Conservation (phyloP, 2,888 invertebrate genomes). For the Vandiemenella viatica region DNA sequence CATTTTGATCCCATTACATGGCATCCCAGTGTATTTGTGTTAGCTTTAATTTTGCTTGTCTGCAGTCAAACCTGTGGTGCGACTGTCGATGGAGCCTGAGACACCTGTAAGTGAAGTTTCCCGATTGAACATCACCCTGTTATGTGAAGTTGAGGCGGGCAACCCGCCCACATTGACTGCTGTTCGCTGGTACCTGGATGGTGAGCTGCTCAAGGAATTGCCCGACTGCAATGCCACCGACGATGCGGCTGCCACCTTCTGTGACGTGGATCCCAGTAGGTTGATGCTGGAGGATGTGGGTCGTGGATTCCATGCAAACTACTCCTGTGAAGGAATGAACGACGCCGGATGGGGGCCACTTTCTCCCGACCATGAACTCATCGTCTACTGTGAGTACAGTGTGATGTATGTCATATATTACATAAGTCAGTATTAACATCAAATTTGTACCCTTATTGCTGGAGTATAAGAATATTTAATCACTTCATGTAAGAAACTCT, state of each 20-base stretch:
- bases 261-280: constrained; percentile 76
- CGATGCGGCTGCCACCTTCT: constrained; percentile 32
- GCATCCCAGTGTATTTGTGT: too few species aligned
- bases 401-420: too few species aligned
- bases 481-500: not conserved
- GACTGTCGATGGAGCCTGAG: constrained; percentile 53
- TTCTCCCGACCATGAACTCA: constrained; percentile 59
- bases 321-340: constrained; percentile 82
- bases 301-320: constrained; percentile 82
- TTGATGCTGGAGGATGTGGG: constrained; percentile 72
- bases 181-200: constrained; percentile 78
- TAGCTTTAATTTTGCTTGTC: constrained; percentile 11
- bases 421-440: too few species aligned
- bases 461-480: not conserved
- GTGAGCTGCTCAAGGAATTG: constrained; percentile 65
- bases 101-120: constrained; percentile 65
- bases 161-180: constrained; percentile 58
- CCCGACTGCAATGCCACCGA: constrained; percentile 50
- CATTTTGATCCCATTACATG: too few species aligned
- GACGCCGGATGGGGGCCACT: constrained; percentile 75
- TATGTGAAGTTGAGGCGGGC: constrained; percentile 63
- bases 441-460: not conserved
- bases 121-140: constrained; percentile 63
- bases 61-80: constrained; percentile 64
- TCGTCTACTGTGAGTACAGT: constrained; percentile 58